A percentile compares a stretch with the other conserved stretches of the same genome.
These are phyloP conservation scores for Drosophila subpulchrella DNA, from an alignment of 1,140 invertebrate genomes.

Conservation along the genomic window DNA sequence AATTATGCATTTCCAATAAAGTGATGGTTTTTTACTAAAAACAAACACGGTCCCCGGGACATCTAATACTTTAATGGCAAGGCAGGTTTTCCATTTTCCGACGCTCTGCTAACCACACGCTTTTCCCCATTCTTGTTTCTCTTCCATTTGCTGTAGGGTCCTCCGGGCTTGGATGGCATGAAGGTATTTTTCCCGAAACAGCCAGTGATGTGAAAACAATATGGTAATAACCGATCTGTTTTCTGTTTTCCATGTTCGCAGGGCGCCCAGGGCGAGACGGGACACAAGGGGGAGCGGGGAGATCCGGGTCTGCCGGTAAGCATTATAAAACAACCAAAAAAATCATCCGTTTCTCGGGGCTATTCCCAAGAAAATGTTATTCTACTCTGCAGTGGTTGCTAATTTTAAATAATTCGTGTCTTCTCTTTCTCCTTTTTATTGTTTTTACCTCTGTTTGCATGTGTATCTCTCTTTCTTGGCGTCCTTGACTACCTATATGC, in stretches of 20 bases:
- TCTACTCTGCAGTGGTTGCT: constrained; percentile 67
- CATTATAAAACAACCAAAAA: not conserved
- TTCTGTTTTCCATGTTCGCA: constrained; percentile 74
- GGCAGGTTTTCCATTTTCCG: constrained; percentile 11
- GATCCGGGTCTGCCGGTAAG: constrained; percentile 95
- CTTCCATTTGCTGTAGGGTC: constrained; percentile 86
- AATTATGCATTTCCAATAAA: constrained; percentile 83
- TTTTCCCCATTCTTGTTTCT: constrained; percentile 38
- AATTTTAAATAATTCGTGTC: constrained; percentile 75
- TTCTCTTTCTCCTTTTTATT: constrained; percentile 47
- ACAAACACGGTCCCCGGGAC: constrained; percentile 4
- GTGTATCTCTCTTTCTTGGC: constrained; percentile 56
- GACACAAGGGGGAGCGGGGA: constrained; percentile 94
- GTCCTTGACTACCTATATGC: constrained; percentile 50
- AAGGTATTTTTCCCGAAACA: constrained; percentile 86
- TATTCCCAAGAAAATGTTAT: constrained; percentile 23
- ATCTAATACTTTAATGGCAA: constrained; percentile 10
- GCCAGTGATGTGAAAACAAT: constrained; percentile 8
- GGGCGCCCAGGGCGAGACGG: constrained; percentile 96
- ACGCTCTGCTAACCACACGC: constrained; percentile 48
- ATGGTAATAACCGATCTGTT: constrained; percentile 26
- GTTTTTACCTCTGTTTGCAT: constrained; percentile 67
- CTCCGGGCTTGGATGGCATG: constrained; percentile 90
- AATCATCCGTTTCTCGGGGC: not conserved
- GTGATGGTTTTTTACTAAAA: constrained; percentile 82